Base-by-base conservation (phyloP, 2,797 vertebrate genomes). In the Crenuchus spilurus region DNA sequence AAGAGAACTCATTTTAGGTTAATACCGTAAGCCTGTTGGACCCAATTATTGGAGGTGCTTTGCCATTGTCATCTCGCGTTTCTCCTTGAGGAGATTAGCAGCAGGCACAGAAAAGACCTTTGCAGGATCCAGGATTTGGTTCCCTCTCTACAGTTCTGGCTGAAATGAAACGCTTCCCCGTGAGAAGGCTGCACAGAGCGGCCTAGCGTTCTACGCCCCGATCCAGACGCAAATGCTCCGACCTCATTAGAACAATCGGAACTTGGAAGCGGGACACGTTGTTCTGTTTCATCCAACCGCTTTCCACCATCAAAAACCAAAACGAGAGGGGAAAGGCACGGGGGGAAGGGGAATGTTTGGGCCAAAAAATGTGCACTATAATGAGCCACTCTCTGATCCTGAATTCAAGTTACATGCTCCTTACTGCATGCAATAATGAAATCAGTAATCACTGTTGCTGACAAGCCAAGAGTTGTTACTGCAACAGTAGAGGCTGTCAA, bases 21-120 rank as follows among this genome's bases (percentile, higher is more conserved):
- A 93, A 92, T 92, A 92, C 90, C 85, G 91, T 93, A 94, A 94
- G 92, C 92, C 92, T 93, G 92, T 93, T 92, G 92, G 93, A 94
- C 91, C 92, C 92, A 93, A 93, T 94, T 93, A 93, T 92, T 91
- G 91, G 90, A 93, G 92, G 92, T 93, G 88, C 90, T 92, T 90
- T 91, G 85, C 92, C 87, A 92, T 93, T 93, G 92, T 92, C 91
- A 87, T 92, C 89, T 88, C 86, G 84, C 84, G 81, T 91, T 91
- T 90, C 91, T 92, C 91, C 92, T 93, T 91, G 86, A 93, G 90
- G 91, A 92, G 93, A 92, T 92, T 93, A 92, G 83, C 90, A 83
- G 87, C 87, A 85, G 80, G 76, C 65, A 84, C 86, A 90, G 88
- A 91, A 89, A 80, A 72, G 89, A 88, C 84, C 87, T 74, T 85